Evolutionary conservation across 2,113 vertebrate genomes (phyloP).

Genomic region (Peromyscus californicus): DNA sequence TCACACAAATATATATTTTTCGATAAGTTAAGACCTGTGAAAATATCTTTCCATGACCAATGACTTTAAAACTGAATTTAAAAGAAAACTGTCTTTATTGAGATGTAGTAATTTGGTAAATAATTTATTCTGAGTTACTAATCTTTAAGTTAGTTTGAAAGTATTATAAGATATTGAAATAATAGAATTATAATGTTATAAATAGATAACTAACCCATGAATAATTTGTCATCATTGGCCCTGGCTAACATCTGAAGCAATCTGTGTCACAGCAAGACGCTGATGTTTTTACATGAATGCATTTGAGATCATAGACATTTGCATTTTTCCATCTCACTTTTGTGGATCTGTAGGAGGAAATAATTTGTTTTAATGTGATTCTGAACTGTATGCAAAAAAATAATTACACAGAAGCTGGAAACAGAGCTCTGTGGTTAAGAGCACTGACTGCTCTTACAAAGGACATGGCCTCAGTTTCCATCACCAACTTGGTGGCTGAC

Average conservation of each 20-base stretch:
- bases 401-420: not conserved
- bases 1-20: not conserved
- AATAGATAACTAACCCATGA: not conserved
- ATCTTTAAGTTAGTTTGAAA: not conserved
- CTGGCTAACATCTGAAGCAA: not conserved
- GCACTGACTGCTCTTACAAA: not conserved
- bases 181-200: not conserved
- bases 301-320: not conserved
- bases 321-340: not conserved
- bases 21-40: not conserved
- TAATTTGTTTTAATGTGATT: not conserved
- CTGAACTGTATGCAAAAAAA: not conserved
- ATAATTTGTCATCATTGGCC: not conserved
- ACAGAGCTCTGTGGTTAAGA: not conserved
- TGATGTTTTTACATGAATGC: not conserved
- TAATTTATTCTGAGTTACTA: not conserved
- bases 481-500: too few relatives aligned
- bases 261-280: not conserved
- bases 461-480: not conserved
- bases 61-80: slow-evolving; percentile 27
- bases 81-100: slow-evolving; percentile 20
- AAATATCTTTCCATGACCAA: not conserved
- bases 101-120: slow-evolving; percentile 30
- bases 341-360: not conserved
- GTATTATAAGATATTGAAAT: not conserved